phyloP scores from a whole-genome alignment of 2,888 invertebrate species.

The Cordilura impudica region DNA sequence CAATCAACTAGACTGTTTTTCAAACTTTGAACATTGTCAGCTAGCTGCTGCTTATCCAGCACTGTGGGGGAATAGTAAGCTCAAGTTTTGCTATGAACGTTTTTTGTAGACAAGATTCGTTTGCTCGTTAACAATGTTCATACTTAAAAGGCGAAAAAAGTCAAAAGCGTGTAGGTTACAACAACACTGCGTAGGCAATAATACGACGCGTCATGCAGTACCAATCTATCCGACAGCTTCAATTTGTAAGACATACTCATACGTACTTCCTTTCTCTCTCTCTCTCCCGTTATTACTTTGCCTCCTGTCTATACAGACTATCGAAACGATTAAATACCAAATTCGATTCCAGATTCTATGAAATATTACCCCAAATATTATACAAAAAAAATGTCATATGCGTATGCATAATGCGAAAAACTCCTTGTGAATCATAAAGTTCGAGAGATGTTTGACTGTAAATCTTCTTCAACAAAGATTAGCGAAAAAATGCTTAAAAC shows the following conservation, averaged over 20 bases:
- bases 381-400: too few relatives aligned
- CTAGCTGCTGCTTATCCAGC: background rate
- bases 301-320: background rate
- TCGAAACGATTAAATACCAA: too few relatives aligned
- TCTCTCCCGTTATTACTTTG: slow-evolving; percentile 2
- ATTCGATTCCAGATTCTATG: too few relatives aligned
- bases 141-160: slow-evolving; percentile 53
- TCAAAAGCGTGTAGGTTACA: slow-evolving; percentile 59
- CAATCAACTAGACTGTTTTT: background rate
- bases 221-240: slow-evolving; percentile 8
- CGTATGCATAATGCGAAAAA: too few relatives aligned
- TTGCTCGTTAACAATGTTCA: slow-evolving; percentile 10
- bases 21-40: background rate
- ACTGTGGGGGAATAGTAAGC: background rate
- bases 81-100: background rate
- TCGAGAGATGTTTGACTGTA: too few relatives aligned
- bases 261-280: background rate
- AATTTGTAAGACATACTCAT: slow-evolving; percentile 30
- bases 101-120: background rate
- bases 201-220: slow-evolving; percentile 51
- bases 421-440: too few relatives aligned
- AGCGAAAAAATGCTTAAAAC: too few relatives aligned
- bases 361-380: too few relatives aligned
- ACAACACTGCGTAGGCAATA: slow-evolving; percentile 60
- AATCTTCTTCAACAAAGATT: too few relatives aligned